Percentiles rank a stretch among this genome's conserved stretches.
phyloP scores from a whole-genome alignment of 2,797 vertebrate species.

The Dendrocincla fuliginosa region DNA sequence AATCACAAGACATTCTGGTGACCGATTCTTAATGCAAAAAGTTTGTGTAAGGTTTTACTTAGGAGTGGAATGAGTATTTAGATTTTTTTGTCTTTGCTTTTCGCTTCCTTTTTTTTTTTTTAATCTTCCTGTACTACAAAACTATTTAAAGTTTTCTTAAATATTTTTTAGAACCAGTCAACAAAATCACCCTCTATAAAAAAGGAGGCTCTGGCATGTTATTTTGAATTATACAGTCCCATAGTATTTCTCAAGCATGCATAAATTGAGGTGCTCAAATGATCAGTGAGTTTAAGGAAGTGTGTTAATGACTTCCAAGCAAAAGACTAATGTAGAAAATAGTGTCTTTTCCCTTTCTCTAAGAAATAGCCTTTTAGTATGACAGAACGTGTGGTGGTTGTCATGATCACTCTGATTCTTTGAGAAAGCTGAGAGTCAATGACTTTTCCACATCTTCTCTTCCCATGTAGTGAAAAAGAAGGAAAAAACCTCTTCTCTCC shows the following conservation, averaged over 20 bases:
- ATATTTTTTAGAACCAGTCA: not conserved
- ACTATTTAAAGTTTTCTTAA: not conserved
- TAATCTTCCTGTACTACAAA: not conserved
- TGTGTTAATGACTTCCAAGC: not conserved
- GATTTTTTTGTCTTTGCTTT: rapidly evolving
- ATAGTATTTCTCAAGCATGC: not conserved
- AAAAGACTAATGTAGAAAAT: not conserved
- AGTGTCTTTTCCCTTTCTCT: not conserved
- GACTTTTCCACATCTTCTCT: not conserved
- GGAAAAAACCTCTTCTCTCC: not conserved
- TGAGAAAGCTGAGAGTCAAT: not conserved
- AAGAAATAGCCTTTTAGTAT: not conserved
- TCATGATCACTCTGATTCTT: not conserved
- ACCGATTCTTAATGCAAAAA: not conserved
- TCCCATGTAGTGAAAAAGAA: not conserved
- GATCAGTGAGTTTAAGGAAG: not conserved
- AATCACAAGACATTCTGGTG: not conserved
- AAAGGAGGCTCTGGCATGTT: not conserved
- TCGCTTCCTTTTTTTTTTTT: too few relatives aligned
- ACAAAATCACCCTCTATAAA: not conserved
- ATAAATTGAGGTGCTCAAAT: not conserved
- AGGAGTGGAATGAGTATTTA: too few relatives aligned
- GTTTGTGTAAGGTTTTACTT: not conserved
- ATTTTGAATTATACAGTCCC: not conserved
- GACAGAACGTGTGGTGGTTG: not conserved